Evolutionary conservation across 2,113 vertebrate species (phyloP).

Genomic region (Menura novaehollandiae): DNA sequence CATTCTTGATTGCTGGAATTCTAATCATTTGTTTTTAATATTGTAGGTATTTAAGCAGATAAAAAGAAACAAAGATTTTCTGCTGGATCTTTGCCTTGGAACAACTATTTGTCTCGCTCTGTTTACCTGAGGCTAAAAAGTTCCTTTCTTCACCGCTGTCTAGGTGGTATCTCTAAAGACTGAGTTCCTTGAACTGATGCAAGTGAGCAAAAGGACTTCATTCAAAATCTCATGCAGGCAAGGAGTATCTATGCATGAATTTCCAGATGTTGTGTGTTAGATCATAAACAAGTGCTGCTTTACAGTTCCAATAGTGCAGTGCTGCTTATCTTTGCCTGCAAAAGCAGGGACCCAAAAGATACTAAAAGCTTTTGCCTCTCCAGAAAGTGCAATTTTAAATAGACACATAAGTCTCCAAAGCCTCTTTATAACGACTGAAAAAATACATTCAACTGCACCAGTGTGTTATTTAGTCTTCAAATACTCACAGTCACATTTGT

Average conservation of each 20-base stretch:
- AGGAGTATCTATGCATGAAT: not conserved
- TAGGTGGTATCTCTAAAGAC: slow-evolving; percentile 18
- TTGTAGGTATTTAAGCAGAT: slow-evolving; percentile 38
- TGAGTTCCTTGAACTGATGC: not conserved
- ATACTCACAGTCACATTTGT: not conserved
- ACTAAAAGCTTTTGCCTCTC: not conserved
- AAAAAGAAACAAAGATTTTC: slow-evolving; percentile 53
- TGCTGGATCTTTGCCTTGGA: slow-evolving; percentile 32
- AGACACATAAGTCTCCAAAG: not conserved
- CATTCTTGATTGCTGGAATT: slow-evolving; percentile 41
- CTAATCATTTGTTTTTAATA: slow-evolving; percentile 47
- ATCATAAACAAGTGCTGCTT: not conserved
- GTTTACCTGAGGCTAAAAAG: slow-evolving; percentile 12
- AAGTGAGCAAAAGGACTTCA: not conserved
- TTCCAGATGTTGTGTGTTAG: not conserved
- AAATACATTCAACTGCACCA: not conserved
- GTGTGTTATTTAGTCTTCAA: not conserved
- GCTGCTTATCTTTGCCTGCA: not conserved
- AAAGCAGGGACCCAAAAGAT: not conserved
- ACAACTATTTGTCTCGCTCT: not conserved
- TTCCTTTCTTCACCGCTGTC: slow-evolving; percentile 42
- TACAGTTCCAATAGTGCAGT: not conserved
- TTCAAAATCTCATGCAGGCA: not conserved
- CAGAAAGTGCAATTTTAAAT: not conserved
- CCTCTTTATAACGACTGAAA: not conserved